phyloP scores from a whole-genome alignment of 2,888 invertebrate genomes.

The Thera obeliscata region DNA sequence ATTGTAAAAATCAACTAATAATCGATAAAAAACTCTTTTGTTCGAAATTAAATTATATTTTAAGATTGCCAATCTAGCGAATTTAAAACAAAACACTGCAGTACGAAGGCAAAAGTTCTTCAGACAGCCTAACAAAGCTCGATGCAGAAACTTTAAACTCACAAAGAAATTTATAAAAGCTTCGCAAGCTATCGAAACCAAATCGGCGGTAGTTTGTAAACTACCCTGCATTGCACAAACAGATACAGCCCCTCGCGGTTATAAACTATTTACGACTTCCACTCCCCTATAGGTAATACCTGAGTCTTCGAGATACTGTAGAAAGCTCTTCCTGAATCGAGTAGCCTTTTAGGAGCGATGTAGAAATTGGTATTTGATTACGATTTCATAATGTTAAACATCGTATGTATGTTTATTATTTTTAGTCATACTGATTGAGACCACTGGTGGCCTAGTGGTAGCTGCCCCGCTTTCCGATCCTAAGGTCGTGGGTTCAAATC shows the following conservation, averaged over 20 bases:
- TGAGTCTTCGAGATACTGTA: slow-evolving; percentile 41
- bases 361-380: slow-evolving; percentile 22
- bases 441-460: too few relatives aligned
- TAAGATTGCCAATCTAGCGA: slow-evolving; percentile 1
- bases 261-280: slow-evolving; percentile 71
- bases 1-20: too few relatives aligned
- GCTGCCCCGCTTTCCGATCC: too few relatives aligned
- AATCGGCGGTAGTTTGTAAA: slow-evolving; percentile 39
- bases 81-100: slow-evolving; percentile 19
- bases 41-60: too few relatives aligned
- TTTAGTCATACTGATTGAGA: too few relatives aligned
- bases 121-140: slow-evolving; percentile 11
- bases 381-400: too few relatives aligned
- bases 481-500: too few relatives aligned
- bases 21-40: too few relatives aligned
- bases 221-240: slow-evolving; percentile 31
- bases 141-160: slow-evolving; percentile 32
- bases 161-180: slow-evolving; percentile 36
- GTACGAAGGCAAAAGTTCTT: slow-evolving; percentile 19
- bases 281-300: slow-evolving; percentile 41
- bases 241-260: slow-evolving; percentile 45
- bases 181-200: slow-evolving; percentile 37
- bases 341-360: slow-evolving; percentile 17
- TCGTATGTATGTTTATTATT: too few relatives aligned
- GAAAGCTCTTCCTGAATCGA: slow-evolving; percentile 31